phyloP scores from a whole-genome alignment of 2,113 vertebrate genomes.

The Pachypanchax playfairii region DNA sequence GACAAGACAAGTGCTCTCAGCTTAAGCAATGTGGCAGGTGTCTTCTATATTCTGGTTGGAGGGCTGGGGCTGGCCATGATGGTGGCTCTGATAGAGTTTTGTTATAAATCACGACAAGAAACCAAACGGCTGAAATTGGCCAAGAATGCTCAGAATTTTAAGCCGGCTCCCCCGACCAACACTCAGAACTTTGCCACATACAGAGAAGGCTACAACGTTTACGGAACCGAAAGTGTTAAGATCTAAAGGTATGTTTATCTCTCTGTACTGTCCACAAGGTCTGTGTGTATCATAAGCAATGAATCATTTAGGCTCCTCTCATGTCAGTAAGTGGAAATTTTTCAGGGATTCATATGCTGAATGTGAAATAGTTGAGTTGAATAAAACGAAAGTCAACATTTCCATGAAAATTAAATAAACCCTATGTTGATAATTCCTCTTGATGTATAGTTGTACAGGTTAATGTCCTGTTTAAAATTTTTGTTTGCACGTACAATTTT shows the following conservation, averaged over 20 bases:
- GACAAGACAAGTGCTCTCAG: conserved; percentile 99
- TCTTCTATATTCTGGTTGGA: conserved; percentile 99
- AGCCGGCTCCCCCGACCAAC: conserved; percentile 94
- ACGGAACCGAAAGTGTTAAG: conserved; percentile 99
- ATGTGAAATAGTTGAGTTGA: too few relatives aligned
- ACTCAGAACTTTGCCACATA: conserved; percentile 99
- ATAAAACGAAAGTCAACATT: too few relatives aligned
- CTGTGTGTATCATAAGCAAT: conserved; percentile 2
- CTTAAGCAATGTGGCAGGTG: conserved; percentile 99
- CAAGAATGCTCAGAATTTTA: conserved; percentile 99
- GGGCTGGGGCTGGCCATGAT: conserved; percentile 99
- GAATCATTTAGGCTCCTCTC: conserved; percentile 54
- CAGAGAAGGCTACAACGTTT: conserved; percentile 99
- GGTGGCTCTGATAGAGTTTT: conserved; percentile 99
- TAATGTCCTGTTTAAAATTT: too few relatives aligned
- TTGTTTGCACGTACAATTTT: too few relatives aligned
- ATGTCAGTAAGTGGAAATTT: too few relatives aligned
- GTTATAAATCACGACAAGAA: conserved; percentile 99
- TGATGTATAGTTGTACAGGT: too few relatives aligned
- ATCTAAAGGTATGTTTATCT: conserved; percentile 92
- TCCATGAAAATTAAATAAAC: too few relatives aligned
- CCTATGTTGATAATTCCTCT: too few relatives aligned
- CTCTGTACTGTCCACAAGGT: not conserved
- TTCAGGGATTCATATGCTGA: too few relatives aligned
- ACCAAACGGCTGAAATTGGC: conserved; percentile 99